Evolutionary conservation across 2,113 vertebrate genomes (phyloP).

Genomic region (Xenopus laevis): DNA sequence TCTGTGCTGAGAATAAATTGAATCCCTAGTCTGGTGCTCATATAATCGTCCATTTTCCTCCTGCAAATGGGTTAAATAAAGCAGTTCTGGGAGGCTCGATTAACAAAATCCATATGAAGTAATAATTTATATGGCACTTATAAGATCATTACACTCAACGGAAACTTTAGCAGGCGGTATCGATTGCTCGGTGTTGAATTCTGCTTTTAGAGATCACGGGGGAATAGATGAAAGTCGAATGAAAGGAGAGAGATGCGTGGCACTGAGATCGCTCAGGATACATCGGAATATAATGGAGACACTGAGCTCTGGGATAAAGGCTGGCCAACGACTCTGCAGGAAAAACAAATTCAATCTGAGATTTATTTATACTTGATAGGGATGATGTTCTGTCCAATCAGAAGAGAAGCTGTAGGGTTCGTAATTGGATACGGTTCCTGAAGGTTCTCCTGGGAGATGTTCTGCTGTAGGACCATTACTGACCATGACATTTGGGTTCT

Average conservation of each 20-base stretch:
- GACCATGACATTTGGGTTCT: too few species aligned
- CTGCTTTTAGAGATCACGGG: slow-evolving; percentile 10
- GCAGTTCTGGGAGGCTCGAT: slow-evolving; percentile 19
- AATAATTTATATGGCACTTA: slow-evolving; percentile 40
- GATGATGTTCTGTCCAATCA: too few species aligned
- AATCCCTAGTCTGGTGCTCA: background rate
- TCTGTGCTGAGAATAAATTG: background rate
- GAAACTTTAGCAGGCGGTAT: slow-evolving; percentile 35
- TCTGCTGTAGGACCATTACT: too few species aligned
- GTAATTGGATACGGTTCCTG: too few species aligned
- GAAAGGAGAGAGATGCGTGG: slow-evolving; percentile 20
- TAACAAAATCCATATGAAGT: slow-evolving; percentile 36
- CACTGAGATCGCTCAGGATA: background rate
- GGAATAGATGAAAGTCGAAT: slow-evolving; percentile 26
- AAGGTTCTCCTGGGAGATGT: too few species aligned
- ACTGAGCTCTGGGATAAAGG: background rate
- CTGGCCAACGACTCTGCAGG: too few species aligned
- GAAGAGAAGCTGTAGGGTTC: too few species aligned
- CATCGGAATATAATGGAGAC: background rate
- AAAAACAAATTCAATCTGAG: background rate
- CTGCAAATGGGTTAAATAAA: slow-evolving; percentile 7
- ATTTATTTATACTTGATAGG: too few species aligned
- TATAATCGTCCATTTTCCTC: background rate
- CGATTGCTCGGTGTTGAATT: slow-evolving; percentile 22
- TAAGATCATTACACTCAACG: slow-evolving; percentile 29